Percentiles rank a stretch among this genome's conserved stretches.
These are phyloP conservation scores for Stenotaenia linearis DNA, from an alignment of 2,888 invertebrate species.

Conservation along the genomic window DNA sequence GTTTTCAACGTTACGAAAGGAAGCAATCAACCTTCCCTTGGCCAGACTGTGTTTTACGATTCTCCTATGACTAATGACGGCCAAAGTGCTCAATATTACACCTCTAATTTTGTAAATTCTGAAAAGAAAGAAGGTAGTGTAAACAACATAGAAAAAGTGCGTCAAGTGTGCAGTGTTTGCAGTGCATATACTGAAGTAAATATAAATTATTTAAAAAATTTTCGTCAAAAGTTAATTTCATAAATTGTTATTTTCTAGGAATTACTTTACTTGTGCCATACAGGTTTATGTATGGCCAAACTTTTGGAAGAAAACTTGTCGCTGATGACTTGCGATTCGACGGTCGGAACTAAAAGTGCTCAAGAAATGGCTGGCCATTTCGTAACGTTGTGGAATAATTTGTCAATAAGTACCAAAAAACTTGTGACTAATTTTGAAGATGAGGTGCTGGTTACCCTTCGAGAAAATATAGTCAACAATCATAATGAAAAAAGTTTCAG, in stretches of 20 bases:
- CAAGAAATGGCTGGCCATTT: slow-evolving; percentile 29
- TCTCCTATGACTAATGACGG: neutral
- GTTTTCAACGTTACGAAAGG: neutral
- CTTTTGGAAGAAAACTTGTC: neutral
- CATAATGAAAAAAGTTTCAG: neutral
- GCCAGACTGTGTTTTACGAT: neutral
- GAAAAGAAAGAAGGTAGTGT: neutral
- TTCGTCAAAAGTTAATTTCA: neutral
- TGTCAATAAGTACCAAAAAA: neutral
- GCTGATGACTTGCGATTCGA: neutral
- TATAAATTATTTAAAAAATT: neutral
- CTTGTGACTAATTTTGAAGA: neutral
- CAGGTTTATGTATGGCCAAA: neutral
- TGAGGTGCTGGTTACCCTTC: neutral
- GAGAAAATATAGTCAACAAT: neutral
- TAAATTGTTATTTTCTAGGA: neutral
- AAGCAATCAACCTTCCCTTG: neutral
- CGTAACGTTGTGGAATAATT: neutral
- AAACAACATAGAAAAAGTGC: neutral
- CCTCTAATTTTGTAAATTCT: neutral
- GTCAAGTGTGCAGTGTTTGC: neutral
- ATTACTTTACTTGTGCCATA: slow-evolving; percentile 2
- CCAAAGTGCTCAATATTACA: neutral
- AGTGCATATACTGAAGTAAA: neutral
- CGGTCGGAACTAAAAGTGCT: neutral